Conservation (phyloP, 2,888 invertebrate genomes). For the Chirona hameri region DNA sequence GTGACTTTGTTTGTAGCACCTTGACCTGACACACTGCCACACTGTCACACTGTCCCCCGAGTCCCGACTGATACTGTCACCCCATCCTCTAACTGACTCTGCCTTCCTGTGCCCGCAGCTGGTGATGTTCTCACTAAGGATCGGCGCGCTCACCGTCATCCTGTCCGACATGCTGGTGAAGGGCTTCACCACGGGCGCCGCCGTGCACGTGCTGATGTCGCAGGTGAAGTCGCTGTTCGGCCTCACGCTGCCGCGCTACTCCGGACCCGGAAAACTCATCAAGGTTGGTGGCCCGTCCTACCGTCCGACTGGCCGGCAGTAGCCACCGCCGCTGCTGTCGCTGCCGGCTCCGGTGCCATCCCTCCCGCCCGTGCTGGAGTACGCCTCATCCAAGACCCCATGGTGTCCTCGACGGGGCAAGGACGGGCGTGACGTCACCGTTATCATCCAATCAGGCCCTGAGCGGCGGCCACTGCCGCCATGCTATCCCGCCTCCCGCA, state of each 20-base stretch:
- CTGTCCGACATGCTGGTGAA: constrained; percentile 77
- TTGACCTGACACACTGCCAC: no score
- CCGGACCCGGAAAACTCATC: constrained; percentile 38
- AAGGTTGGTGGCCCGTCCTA: constrained; percentile 33
- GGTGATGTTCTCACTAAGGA: constrained; percentile 68
- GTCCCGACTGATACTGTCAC: no score
- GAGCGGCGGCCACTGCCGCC: no score
- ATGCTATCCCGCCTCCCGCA: no score
- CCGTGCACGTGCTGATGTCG: constrained; percentile 76
- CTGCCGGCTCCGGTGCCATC: no score
- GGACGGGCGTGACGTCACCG: constrained; percentile 41
- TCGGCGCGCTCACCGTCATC: constrained; percentile 70
- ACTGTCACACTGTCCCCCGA: no score
- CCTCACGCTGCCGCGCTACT: constrained; percentile 34
- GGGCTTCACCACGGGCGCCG: constrained; percentile 83
- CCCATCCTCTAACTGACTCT: no score
- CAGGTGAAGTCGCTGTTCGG: constrained; percentile 52
- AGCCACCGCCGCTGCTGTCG: no score
- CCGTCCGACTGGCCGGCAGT: no score
- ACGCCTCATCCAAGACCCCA: not conserved
- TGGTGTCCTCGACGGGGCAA: not conserved
- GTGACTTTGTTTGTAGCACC: no score
- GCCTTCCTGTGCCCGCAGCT: constrained; percentile 53
- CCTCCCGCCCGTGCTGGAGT: not conserved
- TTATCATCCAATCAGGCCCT: not conserved